Evolutionary conservation across 2,888 invertebrate species (phyloP).

Genomic region (Aleiodes testaceus): DNA sequence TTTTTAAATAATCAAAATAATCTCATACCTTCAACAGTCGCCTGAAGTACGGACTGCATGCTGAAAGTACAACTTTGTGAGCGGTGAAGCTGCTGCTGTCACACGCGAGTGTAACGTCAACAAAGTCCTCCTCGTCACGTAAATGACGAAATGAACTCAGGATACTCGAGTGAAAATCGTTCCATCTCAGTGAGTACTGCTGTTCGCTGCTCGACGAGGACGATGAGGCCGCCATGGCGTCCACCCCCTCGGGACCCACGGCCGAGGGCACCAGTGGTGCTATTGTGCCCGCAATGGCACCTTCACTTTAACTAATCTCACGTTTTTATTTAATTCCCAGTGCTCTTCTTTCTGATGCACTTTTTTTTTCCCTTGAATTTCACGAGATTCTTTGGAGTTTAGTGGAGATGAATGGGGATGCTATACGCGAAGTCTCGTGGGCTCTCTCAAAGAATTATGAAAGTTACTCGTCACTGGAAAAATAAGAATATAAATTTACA

Average conservation of each 20-base stretch:
- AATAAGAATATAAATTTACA: too few species aligned
- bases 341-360: too few species aligned
- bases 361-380: slow-evolving; percentile 4
- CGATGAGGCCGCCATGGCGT: slow-evolving; percentile 72
- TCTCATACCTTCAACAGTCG: slow-evolving; percentile 82
- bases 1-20: background rate
- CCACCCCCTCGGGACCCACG: slow-evolving; percentile 73
- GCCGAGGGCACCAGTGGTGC: slow-evolving; percentile 73
- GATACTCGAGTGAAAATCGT: slow-evolving; percentile 94
- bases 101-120: slow-evolving; percentile 94
- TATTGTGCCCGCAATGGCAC: slow-evolving; percentile 68
- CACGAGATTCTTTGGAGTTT: background rate
- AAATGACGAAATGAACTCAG: slow-evolving; percentile 91
- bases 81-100: slow-evolving; percentile 92
- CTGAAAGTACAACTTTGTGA: slow-evolving; percentile 92
- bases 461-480: background rate
- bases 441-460: background rate
- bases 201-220: slow-evolving; percentile 78
- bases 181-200: slow-evolving; percentile 95
- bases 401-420: background rate
- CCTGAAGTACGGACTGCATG: slow-evolving; percentile 94
- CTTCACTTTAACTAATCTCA: slow-evolving; percentile 52
- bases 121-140: slow-evolving; percentile 93
- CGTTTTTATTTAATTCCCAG: slow-evolving; percentile 13
- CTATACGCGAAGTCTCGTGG: background rate